Base-by-base conservation (phyloP, 1,140 invertebrate genomes). In the Bombus fervidus region DNA sequence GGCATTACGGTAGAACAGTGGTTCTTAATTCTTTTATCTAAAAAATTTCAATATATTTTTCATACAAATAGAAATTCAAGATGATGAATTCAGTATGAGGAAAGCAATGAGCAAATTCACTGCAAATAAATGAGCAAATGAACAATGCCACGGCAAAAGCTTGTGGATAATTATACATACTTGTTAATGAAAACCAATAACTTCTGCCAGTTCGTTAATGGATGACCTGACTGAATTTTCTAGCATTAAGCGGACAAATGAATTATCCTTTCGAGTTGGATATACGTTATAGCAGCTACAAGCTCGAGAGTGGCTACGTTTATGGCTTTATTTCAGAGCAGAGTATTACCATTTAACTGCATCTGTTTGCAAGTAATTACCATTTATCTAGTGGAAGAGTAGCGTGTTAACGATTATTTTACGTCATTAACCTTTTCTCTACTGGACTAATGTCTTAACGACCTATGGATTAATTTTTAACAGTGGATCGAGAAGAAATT, bases 341-440 rank as follows among this genome's bases (percentile, higher is more conserved):
- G 22, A 15, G 39, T 39, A 72, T 72, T 72, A 72, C 39, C 69
- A 15, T 72, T 15, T 13, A 72, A 15, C 69, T 72, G 69, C 28
- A 41, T 72, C 37, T 72, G 39, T 72, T 72, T 41, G 69, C 69
- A 72, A 25, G 25, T 72, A 72, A 72, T 72, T 71, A 71, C 37
- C 37, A 71, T 71, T 69, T 72, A 72, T n/a, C 39, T 28, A n/a
- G 10, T 15, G 34, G 28, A 25, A 72, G 28, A 72, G 69, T 72
- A 72, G 39, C 12, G 39, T 28, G 69, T 72, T 72, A 72, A 72
- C 69, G 69, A 72, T 72, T 72, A 15, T n/a, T 72, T 41, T 72
- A n/a, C 39, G 39, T 72, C 69, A n/a, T 72, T 71, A 71, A 72
- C 28, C 25, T n/a, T 41, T 41, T 41, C 69, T n/a, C 13, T 22